Percentiles rank a stretch among this genome's conserved stretches.
phyloP scores from a whole-genome alignment of 2,113 vertebrate genomes.

The Nycticebus coucang region DNA sequence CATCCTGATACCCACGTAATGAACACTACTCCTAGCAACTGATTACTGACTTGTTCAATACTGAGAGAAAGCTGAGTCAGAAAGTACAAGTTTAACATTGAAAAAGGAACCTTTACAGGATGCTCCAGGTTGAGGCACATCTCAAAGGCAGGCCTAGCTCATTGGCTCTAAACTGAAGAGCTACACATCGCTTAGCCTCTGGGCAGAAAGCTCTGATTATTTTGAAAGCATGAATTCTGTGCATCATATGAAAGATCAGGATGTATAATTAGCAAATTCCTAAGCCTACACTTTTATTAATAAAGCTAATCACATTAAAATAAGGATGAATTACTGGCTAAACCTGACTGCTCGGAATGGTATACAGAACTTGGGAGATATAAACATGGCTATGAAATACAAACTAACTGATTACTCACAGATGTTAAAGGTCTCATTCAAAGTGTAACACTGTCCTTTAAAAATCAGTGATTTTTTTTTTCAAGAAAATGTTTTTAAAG shows the following conservation, averaged over 20 bases:
- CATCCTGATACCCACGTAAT: not conserved
- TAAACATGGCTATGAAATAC: not conserved
- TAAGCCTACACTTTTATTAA: not conserved
- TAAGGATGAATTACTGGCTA: not conserved
- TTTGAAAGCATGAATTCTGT: constrained; percentile 16
- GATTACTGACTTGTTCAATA: constrained; percentile 5
- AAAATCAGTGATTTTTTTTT: not conserved
- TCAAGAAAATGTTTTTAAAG: too few relatives aligned
- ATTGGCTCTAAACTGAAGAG: too few relatives aligned
- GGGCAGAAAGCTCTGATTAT: not conserved
- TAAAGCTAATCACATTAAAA: not conserved
- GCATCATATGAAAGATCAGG: not conserved
- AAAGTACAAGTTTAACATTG: too few relatives aligned
- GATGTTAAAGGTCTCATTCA: not conserved
- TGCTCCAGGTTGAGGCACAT: too few relatives aligned
- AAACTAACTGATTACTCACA: not conserved
- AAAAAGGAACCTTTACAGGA: too few relatives aligned
- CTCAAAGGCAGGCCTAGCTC: too few relatives aligned
- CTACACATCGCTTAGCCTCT: not conserved
- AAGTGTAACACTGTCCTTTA: not conserved
- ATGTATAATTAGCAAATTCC: not conserved
- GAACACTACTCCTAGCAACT: not conserved
- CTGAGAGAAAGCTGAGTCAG: not conserved
- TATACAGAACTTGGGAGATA: not conserved
- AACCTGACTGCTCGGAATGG: not conserved